Evolutionary conservation across 2,888 invertebrate species (phyloP).

Genomic region (Plagodis pulveraria): DNA sequence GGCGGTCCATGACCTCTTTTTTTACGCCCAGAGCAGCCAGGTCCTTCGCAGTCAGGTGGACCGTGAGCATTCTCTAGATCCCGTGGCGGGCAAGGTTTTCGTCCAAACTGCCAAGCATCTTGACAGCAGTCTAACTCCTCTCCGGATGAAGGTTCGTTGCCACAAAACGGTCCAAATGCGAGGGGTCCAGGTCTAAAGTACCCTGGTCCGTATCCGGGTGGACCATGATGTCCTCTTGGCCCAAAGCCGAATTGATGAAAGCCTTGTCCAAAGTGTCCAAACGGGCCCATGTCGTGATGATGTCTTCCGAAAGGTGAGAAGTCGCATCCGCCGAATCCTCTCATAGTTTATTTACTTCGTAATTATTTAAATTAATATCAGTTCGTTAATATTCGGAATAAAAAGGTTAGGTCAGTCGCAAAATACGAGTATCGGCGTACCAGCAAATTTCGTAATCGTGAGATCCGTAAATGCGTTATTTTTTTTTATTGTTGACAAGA

Average conservation of each 20-base stretch:
- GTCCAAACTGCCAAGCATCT: conserved; percentile 3
- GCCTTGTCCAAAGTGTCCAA: conserved; percentile 4
- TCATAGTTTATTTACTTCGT: conserved; percentile 5
- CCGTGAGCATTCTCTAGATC: neutral
- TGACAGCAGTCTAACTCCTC: conserved; percentile 7
- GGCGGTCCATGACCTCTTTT: conserved; percentile 7
- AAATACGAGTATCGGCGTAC: no score
- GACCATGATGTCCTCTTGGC: conserved; percentile 7
- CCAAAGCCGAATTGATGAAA: conserved; percentile 7
- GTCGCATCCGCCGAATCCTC: conserved; percentile 10
- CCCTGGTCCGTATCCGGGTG: conserved; percentile 4
- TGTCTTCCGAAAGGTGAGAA: conserved; percentile 15
- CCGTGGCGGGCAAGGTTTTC: neutral
- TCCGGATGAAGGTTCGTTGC: conserved; percentile 5
- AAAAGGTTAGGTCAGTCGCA: no score
- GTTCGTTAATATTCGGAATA: neutral
- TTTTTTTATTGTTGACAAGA: neutral
- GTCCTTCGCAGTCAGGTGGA: neutral
- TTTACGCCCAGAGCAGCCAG: conserved; percentile 1
- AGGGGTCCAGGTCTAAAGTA: conserved; percentile 4
- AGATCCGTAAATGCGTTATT: no score
- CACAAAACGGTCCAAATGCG: neutral
- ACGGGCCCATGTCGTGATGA: conserved; percentile 17
- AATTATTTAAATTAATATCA: neutral
- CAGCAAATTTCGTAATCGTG: no score